phyloP scores from a whole-genome alignment of 2,797 vertebrate species.

The Novumbra hubbsi region DNA sequence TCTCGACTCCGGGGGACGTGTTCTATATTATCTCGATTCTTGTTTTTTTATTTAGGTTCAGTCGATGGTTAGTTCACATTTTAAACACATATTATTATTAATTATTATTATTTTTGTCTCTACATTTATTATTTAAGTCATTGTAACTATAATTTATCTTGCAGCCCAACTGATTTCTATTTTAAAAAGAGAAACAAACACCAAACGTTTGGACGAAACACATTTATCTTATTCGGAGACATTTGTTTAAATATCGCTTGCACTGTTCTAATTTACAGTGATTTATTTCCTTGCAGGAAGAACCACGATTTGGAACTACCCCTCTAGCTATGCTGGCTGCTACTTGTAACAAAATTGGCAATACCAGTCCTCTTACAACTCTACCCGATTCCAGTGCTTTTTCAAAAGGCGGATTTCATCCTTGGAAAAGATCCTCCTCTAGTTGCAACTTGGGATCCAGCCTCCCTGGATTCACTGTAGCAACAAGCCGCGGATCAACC shows the following conservation, averaged over 20 bases:
- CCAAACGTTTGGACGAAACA: neutral
- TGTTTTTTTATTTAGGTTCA: neutral
- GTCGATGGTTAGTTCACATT: neutral
- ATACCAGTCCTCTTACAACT: constrained; percentile 96
- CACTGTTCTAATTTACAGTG: constrained; percentile 26
- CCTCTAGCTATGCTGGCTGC: constrained; percentile 99
- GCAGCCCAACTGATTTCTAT: neutral
- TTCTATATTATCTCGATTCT: neutral
- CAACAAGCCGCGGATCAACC: constrained; percentile 85
- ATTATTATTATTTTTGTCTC: neutral
- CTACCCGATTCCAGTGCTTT: constrained; percentile 97
- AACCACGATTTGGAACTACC: constrained; percentile 98
- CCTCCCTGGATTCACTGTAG: constrained; percentile 91
- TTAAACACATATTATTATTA: neutral
- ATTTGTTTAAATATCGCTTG: neutral
- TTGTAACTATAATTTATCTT: neutral
- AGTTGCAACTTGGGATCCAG: constrained; percentile 96
- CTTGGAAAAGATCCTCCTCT: constrained; percentile 96
- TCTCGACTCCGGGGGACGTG: neutral
- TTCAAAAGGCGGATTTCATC: constrained; percentile 98
- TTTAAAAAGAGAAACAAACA: neutral
- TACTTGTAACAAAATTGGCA: constrained; percentile 99
- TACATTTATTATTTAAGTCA: neutral
- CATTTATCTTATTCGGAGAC: neutral
- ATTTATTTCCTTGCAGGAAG: constrained; percentile 80